Evolutionary conservation across 2,113 vertebrate species (phyloP).

Genomic region (Piprites chloris): DNA sequence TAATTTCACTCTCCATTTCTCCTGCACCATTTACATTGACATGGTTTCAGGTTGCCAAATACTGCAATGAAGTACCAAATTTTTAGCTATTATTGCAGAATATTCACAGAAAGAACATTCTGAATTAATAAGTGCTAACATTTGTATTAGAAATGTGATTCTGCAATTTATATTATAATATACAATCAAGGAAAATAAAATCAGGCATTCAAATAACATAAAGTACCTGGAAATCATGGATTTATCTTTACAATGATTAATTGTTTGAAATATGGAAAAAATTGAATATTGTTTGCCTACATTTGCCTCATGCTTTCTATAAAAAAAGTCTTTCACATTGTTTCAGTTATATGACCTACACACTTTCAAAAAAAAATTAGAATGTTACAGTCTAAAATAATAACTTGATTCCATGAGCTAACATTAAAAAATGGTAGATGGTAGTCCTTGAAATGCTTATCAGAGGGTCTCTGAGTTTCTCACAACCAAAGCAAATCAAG

Average conservation of each 20-base stretch:
- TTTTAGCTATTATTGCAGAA: not conserved
- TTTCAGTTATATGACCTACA: not conserved
- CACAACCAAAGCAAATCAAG: not conserved
- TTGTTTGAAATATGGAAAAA: not conserved
- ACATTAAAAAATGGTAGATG: not conserved
- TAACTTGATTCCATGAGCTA: not conserved
- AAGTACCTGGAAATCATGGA: not conserved
- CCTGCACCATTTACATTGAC: not conserved
- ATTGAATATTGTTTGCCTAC: not conserved
- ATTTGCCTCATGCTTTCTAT: not conserved
- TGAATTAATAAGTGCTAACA: not conserved
- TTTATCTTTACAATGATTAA: not conserved
- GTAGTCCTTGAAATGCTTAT: not conserved
- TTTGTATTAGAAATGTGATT: not conserved
- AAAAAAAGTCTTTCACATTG: not conserved
- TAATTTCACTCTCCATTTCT: slow-evolving; percentile 42
- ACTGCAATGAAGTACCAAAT: not conserved
- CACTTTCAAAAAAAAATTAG: not conserved
- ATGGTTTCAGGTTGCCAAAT: not conserved
- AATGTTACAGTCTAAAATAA: not conserved
- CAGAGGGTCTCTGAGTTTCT: not conserved
- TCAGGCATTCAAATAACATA: not conserved
- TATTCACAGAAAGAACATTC: not conserved
- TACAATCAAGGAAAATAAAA: not conserved
- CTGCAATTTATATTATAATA: not conserved